These are phyloP conservation scores for Leptodactylus fuscus DNA, from an alignment of 2,113 vertebrate species.

Conservation along the genomic window DNA sequence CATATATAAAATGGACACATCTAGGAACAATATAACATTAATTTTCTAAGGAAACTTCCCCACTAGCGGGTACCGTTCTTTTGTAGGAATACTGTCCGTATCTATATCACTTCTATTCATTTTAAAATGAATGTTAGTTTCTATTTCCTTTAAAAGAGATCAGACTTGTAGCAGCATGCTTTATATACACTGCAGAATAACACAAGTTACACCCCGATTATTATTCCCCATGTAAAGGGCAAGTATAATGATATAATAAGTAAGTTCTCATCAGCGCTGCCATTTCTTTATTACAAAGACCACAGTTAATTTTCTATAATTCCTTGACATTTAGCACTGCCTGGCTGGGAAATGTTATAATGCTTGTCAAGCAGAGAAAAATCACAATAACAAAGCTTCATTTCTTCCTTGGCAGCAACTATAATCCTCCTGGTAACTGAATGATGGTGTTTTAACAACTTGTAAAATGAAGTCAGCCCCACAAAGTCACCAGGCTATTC, in stretches of 20 bases:
- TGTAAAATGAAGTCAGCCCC: neutral
- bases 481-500: neutral
- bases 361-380: neutral
- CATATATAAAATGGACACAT: too few relatives aligned
- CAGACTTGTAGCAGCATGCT: neutral
- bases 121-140: neutral
- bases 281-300: neutral
- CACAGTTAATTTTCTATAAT: neutral
- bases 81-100: too few relatives aligned
- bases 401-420: constrained; percentile 11
- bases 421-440: neutral
- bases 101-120: too few relatives aligned
- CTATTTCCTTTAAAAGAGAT: neutral
- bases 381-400: constrained; percentile 7
- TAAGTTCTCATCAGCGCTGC: neutral
- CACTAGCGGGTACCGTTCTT: too few relatives aligned
- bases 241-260: constrained; percentile 4
- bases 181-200: neutral
- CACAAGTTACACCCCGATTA: neutral
- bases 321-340: neutral
- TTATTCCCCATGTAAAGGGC: neutral
- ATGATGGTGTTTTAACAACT: neutral
- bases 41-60: too few relatives aligned
- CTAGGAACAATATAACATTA: too few relatives aligned
- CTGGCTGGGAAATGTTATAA: neutral